Conservation (phyloP, 2,113 vertebrate species). For the Trichechus manatus region DNA sequence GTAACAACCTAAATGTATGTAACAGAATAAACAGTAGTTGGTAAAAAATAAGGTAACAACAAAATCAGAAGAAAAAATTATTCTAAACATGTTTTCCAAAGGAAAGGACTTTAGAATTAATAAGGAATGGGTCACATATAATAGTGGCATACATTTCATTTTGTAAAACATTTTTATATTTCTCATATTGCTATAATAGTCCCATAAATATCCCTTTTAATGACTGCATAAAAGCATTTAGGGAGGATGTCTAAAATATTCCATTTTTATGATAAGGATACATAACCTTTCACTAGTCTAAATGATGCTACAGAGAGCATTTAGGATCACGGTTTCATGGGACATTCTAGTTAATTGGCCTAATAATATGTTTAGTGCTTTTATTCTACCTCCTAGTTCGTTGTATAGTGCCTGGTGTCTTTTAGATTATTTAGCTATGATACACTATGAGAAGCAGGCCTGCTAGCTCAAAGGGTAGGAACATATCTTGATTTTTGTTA, state of each 20-base stretch:
- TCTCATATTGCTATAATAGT: background rate
- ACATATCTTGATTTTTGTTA: background rate
- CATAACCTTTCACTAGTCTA: background rate
- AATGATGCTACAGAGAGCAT: background rate
- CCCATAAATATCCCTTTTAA: background rate
- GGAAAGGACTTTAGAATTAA: background rate
- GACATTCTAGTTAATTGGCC: no score
- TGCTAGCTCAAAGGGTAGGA: background rate
- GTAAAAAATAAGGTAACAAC: constrained; percentile 40
- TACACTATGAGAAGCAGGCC: background rate
- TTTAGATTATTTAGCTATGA: background rate
- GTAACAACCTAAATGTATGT: background rate
- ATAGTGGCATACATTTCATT: background rate
- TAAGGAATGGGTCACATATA: background rate
- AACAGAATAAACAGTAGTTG: background rate
- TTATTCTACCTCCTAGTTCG: no score
- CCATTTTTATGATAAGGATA: background rate
- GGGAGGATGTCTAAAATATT: constrained; percentile 9
- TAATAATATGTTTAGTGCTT: no score
- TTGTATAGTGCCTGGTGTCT: background rate
- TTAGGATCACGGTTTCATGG: no score
- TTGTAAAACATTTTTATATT: constrained; percentile 42
- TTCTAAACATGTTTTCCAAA: constrained; percentile 2
- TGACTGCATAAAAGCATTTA: constrained; percentile 28
- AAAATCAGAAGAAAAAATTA: background rate